These are phyloP conservation scores for Nycticryphes semicollaris DNA, from an alignment of 2,113 vertebrate genomes.

Conservation along the genomic window DNA sequence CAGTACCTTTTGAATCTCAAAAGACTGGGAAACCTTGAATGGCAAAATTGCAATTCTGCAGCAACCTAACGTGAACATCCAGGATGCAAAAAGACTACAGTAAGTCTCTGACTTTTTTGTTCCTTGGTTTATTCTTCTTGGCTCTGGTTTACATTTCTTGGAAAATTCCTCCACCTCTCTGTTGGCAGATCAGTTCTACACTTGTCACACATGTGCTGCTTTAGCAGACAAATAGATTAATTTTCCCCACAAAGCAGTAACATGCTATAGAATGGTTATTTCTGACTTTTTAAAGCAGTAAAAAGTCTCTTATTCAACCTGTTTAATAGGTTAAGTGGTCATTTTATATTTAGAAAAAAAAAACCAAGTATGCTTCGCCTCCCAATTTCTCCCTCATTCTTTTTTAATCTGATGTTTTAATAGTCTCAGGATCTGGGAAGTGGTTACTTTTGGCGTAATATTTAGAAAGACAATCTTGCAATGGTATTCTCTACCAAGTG, in stretches of 20 bases:
- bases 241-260: background rate
- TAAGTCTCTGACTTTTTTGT: background rate
- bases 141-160: background rate
- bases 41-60: background rate
- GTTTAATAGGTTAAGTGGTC: slow-evolving; percentile 1
- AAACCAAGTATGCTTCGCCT: background rate
- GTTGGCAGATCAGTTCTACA: slow-evolving; percentile 29
- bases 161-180: slow-evolving; percentile 11
- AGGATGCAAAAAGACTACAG: background rate
- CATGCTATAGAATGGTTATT: background rate
- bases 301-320: background rate
- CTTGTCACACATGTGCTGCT: slow-evolving; percentile 21
- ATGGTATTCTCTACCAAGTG: background rate
- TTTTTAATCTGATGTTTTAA: slow-evolving; percentile 12
- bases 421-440: background rate
- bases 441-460: slow-evolving; percentile 23
- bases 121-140: background rate
- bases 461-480: slow-evolving; percentile 16
- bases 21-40: background rate
- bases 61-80: background rate
- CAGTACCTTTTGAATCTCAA: background rate
- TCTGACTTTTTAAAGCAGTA: background rate
- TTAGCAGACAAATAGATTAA: slow-evolving; percentile 15
- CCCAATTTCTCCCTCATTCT: background rate
- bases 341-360: background rate